Evolutionary conservation across 1,140 invertebrate genomes (phyloP), one percentile per base, ranked within the genome.

Genomic region (Diploscapter pachys): DNA sequence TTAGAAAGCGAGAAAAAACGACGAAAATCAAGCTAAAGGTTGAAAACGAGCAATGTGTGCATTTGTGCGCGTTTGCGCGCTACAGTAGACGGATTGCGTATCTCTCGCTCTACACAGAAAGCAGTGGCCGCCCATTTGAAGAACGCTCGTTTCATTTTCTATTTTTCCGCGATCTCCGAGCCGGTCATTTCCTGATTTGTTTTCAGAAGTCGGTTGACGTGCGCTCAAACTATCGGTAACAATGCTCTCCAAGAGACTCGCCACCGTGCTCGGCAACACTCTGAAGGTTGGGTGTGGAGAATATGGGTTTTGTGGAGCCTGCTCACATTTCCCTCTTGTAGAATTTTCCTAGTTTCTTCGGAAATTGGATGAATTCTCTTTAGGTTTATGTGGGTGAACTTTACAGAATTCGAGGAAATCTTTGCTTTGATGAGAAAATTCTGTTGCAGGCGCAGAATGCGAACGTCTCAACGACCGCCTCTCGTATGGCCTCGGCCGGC

Each of bases 401-500:
- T 31, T 31, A 31, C 31, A 13, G 13, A 50, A 64, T 1, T 64
- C 31, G 13, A 64, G 51, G 13, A 48, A 55, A n/a, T 52, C 53
- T 55, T 68, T 9, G 48, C 48, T 13, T 73, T 57, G 57, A 4
- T 72, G 6, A 48, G 48, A 71, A 63, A n/a, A 73, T 70, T 66
- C 49, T 61, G 57, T 61, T 75, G 6, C 56, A 76, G 75, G 75
- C 72, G 11, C 65, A 63, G 52, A 71, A 76, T 71, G 70, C 69
- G 56, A 71, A 71, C 51, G 72, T 85, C 52, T 64, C 74, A 61
- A 81, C 81, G 59, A 77, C 84, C 13, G 76, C 82, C 8, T 76
- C 76, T 51, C 63, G 61, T 11, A 71, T 78, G 51, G 73, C 72
- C 51, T 85, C 85, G 54, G 76, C 83, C 57, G 83, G 85, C 49